A percentile compares a stretch with the other conserved stretches of the same genome.
Conservation (phyloP, 2,888 invertebrate genomes). For the Eilema depressum region DNA sequence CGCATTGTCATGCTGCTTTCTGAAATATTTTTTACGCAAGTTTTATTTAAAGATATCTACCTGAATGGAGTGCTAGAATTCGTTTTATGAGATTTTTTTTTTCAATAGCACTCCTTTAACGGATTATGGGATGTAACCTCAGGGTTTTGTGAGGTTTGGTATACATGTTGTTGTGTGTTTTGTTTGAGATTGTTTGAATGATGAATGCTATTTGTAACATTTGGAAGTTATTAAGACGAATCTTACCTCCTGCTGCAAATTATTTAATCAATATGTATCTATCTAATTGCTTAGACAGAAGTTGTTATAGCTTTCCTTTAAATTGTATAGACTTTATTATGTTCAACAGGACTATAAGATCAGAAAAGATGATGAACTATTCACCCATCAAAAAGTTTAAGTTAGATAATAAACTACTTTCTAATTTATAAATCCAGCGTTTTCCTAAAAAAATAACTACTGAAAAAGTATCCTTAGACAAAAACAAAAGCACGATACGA, state of each 20-base stretch:
- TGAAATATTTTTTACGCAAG: conserved; percentile 82
- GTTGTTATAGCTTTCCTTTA: background rate
- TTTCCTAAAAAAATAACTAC: background rate
- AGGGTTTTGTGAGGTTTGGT: conserved; percentile 62
- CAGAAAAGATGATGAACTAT: background rate
- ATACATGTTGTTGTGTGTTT: conserved; percentile 34
- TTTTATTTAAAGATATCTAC: conserved; percentile 82
- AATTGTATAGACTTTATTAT: background rate
- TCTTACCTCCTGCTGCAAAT: background rate
- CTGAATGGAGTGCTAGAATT: conserved; percentile 85
- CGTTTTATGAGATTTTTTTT: conserved; percentile 83
- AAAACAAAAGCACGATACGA: conserved; percentile 44
- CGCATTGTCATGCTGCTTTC: conserved; percentile 79
- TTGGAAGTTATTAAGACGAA: background rate
- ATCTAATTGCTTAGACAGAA: background rate
- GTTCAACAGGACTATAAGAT: background rate
- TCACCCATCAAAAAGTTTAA: background rate
- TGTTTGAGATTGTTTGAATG: conserved; percentile 3
- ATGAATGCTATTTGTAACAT: background rate
- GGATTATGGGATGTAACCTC: conserved; percentile 76
- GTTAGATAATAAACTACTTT: background rate
- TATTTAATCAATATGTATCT: background rate
- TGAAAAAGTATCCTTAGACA: background rate
- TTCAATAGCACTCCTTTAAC: conserved; percentile 68
- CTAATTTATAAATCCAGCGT: background rate